Conservation (phyloP, 2,113 vertebrate species). For the Garra rufa region DNA sequence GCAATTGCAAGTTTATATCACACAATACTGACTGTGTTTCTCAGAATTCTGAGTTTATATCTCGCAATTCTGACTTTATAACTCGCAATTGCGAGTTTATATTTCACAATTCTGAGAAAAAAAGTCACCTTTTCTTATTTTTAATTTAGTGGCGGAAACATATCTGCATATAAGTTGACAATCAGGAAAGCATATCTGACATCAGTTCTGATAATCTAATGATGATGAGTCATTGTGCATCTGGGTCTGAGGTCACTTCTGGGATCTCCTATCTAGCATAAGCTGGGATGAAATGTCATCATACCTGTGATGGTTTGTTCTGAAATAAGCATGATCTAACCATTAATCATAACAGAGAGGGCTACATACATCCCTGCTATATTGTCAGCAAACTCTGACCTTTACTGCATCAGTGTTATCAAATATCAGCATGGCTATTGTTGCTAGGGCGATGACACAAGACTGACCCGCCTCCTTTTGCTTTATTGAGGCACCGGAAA, state of each 20-base stretch:
- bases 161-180: no score
- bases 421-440: conserved; percentile 61
- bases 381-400: conserved; percentile 58
- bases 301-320: conserved; percentile 30
- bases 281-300: conserved; percentile 32
- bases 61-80: no score
- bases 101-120: no score
- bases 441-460: conserved; percentile 53
- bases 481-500: conserved; percentile 33
- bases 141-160: no score
- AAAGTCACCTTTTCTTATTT: no score
- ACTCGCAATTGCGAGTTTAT: no score
- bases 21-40: no score
- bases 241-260: conserved; percentile 40
- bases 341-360: conserved; percentile 32
- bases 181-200: no score
- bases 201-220: no score
- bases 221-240: no score
- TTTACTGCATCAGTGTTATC: conserved; percentile 58
- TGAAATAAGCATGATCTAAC: conserved; percentile 17
- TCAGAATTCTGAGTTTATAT: no score
- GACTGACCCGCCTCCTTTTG: conserved; percentile 42
- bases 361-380: conserved; percentile 31
- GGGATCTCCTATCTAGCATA: conserved; percentile 25
- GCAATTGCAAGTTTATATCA: no score